Conservation (phyloP, 2,113 vertebrate species). For the Sceloporus tristichus region DNA sequence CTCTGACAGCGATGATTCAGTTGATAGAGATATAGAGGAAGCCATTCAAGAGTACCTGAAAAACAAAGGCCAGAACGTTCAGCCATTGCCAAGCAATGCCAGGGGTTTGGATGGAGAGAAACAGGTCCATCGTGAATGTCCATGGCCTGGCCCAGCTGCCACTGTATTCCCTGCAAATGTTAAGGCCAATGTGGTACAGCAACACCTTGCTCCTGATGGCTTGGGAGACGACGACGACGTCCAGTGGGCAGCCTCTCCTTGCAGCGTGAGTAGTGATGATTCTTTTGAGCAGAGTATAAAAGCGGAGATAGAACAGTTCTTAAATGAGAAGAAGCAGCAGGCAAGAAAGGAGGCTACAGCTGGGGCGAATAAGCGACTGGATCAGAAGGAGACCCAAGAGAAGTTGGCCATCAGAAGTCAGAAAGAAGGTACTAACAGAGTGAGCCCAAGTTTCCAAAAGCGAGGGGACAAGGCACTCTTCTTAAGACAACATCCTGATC, state of each 20-base stretch:
- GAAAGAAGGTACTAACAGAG: conserved; percentile 59
- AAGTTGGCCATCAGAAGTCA: conserved; percentile 63
- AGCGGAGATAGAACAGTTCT: conserved; percentile 82
- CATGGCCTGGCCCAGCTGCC: neutral
- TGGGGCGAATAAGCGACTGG: neutral
- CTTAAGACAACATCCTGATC: conserved; percentile 64
- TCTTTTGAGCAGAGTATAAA: conserved; percentile 85
- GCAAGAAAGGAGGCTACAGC: conserved; percentile 30
- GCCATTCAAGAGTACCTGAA: conserved; percentile 96
- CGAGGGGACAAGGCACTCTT: conserved; percentile 63
- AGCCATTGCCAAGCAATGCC: conserved; percentile 16
- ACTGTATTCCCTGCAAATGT: conserved; percentile 50
- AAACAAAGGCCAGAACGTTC: conserved; percentile 78
- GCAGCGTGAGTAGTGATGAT: conserved; percentile 82
- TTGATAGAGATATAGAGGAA: conserved; percentile 93
- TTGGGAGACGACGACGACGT: conserved; percentile 11
- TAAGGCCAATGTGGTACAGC: conserved; percentile 45
- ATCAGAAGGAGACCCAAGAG: neutral
- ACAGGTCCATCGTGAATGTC: conserved; percentile 52
- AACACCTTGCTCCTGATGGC: conserved; percentile 47
- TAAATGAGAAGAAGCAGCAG: conserved; percentile 79
- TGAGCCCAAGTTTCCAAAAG: conserved; percentile 57
- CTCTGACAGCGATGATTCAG: conserved; percentile 93
- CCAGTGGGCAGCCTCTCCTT: conserved; percentile 75
- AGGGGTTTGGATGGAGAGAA: conserved; percentile 34